Percentiles rank a stretch among this genome's conserved stretches.
Evolutionary conservation across 2,888 invertebrate genomes (phyloP).

Genomic region (Tenthredo amoena): DNA sequence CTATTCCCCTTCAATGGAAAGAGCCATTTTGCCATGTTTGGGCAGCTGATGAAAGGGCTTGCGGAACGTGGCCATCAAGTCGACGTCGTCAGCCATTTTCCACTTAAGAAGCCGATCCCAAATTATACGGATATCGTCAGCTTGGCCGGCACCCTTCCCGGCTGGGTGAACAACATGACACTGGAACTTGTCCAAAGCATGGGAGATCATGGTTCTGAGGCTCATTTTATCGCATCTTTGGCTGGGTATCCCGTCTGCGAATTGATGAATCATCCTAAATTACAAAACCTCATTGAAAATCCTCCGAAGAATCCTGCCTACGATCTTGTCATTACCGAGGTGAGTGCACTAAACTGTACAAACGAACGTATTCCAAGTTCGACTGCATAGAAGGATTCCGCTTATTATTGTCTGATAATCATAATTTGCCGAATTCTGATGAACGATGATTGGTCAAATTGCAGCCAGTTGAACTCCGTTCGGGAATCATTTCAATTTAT

Average conservation of each 20-base stretch:
- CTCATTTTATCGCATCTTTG: background rate
- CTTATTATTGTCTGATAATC: background rate
- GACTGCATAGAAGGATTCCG: background rate
- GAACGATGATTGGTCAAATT: too few relatives aligned
- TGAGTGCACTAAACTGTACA: background rate
- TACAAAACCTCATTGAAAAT: slow-evolving; percentile 60
- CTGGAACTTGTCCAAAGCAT: background rate
- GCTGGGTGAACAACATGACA: slow-evolving; percentile 32
- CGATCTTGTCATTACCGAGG: slow-evolving; percentile 51
- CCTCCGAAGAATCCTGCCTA: slow-evolving; percentile 42
- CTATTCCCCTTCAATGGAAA: slow-evolving; percentile 77
- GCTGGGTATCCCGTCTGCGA: slow-evolving; percentile 57
- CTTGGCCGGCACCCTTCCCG: background rate
- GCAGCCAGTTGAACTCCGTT: too few relatives aligned
- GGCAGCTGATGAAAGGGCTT: slow-evolving; percentile 75
- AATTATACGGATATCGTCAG: slow-evolving; percentile 1
- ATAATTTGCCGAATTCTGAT: background rate
- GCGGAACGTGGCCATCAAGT: slow-evolving; percentile 77
- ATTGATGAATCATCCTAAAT: slow-evolving; percentile 59
- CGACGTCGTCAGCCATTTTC: slow-evolving; percentile 65
- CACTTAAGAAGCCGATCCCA: slow-evolving; percentile 27
- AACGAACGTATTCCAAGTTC: background rate
- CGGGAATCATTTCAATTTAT: too few relatives aligned
- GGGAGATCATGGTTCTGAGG: background rate
- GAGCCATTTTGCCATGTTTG: slow-evolving; percentile 78